Percentiles rank a stretch among this genome's conserved stretches.
These are phyloP conservation scores for Nasonovia ribisnigri DNA, from an alignment of 2,888 invertebrate species.

Conservation along the genomic window DNA sequence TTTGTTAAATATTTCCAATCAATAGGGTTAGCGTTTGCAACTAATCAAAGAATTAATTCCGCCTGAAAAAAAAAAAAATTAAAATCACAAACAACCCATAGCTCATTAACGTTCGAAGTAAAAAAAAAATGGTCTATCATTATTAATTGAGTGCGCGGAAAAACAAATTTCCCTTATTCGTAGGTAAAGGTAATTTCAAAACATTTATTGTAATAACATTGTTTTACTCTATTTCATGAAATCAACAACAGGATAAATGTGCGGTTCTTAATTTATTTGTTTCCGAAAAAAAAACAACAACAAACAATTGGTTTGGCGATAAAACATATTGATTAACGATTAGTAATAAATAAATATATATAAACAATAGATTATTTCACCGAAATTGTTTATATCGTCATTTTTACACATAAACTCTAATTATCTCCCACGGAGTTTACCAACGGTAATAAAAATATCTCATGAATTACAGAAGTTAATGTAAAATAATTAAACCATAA, in stretches of 20 bases:
- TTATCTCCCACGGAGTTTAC: constrained; percentile 3
- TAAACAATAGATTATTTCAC: background rate
- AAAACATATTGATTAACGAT: constrained; percentile 20
- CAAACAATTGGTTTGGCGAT: background rate
- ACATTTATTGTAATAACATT: background rate
- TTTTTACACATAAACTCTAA: constrained; percentile 9
- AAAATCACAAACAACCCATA: background rate
- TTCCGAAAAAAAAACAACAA: background rate
- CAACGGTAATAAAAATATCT: background rate
- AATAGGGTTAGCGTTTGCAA: background rate
- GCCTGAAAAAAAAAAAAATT: background rate
- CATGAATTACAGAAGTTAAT: background rate
- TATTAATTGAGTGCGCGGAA: background rate
- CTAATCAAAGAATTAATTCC: background rate
- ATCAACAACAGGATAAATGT: background rate
- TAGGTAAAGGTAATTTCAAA: background rate
- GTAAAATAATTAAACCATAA: constrained; percentile 5
- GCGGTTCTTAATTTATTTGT: background rate
- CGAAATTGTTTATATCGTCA: background rate
- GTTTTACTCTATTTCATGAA: background rate
- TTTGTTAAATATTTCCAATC: background rate
- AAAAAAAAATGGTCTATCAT: background rate
- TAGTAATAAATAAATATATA: background rate
- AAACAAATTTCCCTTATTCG: background rate
- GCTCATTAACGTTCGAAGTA: background rate